Evolutionary conservation across 30 jellyfish, hydroid and myxozoan genomes (phyloP), one percentile per base, ranked within the genome.

Genomic region (Aurelia sp.): DNA sequence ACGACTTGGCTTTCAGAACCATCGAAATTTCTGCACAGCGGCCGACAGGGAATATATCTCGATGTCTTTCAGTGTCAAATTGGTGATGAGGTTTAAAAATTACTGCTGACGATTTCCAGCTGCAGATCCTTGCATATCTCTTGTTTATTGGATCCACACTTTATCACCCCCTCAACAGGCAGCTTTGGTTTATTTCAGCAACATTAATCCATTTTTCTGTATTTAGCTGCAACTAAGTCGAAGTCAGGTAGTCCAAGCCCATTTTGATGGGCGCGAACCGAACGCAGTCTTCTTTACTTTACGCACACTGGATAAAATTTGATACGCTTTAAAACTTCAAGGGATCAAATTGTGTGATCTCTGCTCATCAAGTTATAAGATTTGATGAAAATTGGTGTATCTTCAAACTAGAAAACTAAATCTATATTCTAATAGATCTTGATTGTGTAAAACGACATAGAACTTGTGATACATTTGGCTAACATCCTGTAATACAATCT

Each of bases 51-150:
- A 51, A 58, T 31, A 57, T 66, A 76, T 55, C 67, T 57, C 63
- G 19, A 59, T 61, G 40, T 47, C 63, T 41, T 35, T 62, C 64
- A 84, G 92, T 82, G 92, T 72, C 92, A 82, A 82, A 67, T 82
- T 82, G 80, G 80, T 57, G 85, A 74, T 53, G 83, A 67, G 61
- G 63, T 70, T 69, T 21, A 74, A 44, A 71, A 82, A 69, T 82
- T 69, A 82, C 72, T 18, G 38, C 78, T 82, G 92, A 82, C 52
- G 82, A 55, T 53, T 58, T 82, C 86, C 92, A 82, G 92, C 92
- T 82, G 92, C 61, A 57, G 20, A 44, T 44, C 15, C 55, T 7
- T 44, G 58, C 91, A 73, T 73, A 17, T n/a, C 69, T 73, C 70
- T 67, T 27, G 70, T 50, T 52, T 44, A 44, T 44, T 17, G 41